These are phyloP conservation scores for Volucella inanis DNA, from an alignment of 2,888 invertebrate genomes.

Conservation along the genomic window DNA sequence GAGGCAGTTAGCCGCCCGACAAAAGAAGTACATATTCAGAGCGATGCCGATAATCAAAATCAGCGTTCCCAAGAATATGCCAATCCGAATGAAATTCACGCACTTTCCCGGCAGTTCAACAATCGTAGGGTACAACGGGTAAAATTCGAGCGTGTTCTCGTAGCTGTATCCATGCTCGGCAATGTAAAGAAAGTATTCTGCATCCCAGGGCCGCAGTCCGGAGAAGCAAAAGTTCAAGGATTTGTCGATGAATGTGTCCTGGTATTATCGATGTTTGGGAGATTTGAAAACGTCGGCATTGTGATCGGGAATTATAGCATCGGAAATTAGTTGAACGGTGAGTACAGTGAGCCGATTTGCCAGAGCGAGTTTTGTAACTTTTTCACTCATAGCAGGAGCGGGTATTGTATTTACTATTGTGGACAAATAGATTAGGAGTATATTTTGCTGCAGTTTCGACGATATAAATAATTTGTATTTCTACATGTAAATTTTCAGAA, in stretches of 20 bases:
- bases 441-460: not conserved
- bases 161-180: constrained; percentile 96
- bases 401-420: not conserved
- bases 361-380: constrained; percentile 85
- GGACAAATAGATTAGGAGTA: not conserved
- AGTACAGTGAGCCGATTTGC: constrained; percentile 86
- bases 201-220: constrained; percentile 97
- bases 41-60: constrained; percentile 87
- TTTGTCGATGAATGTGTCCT: constrained; percentile 83
- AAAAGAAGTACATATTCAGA: constrained; percentile 89
- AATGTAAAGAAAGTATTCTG: constrained; percentile 96
- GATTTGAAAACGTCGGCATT: constrained; percentile 88
- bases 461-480: constrained; percentile 5
- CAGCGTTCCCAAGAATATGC: constrained; percentile 81
- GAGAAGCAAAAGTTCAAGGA: constrained; percentile 86
- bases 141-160: constrained; percentile 96
- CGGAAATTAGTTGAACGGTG: constrained; percentile 86
- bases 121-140: constrained; percentile 93
- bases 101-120: constrained; percentile 85
- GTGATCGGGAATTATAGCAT: constrained; percentile 89
- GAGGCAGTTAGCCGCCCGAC: constrained; percentile 88
- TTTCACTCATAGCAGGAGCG: constrained; percentile 78
- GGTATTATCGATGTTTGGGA: constrained; percentile 3
- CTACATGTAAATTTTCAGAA: constrained; percentile 31
- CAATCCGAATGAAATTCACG: constrained; percentile 80